Conservation (phyloP, 2,888 invertebrate genomes). For the Nudaria mundana region DNA sequence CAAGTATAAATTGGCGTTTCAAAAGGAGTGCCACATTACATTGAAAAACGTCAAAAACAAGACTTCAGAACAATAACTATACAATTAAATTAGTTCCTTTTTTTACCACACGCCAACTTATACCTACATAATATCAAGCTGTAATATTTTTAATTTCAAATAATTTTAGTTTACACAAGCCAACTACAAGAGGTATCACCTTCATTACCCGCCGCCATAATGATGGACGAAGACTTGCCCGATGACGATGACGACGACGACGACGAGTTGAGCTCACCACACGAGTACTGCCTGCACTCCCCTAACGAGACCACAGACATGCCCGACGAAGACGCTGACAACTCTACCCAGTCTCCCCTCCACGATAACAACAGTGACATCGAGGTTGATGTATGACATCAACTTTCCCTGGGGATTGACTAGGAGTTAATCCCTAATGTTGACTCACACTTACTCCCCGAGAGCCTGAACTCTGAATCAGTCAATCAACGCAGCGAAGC, state of each 20-base stretch:
- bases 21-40: too few species aligned
- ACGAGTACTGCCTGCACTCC: conserved; percentile 50
- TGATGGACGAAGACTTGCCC: conserved; percentile 72
- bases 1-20: too few species aligned
- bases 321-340: conserved; percentile 26
- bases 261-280: conserved; percentile 64
- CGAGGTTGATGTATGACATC: conserved; percentile 75
- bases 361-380: conserved; percentile 64
- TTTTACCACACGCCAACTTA: too few species aligned
- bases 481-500: conserved; percentile 33
- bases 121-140: too few species aligned
- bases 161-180: conserved; percentile 65
- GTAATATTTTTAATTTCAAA: too few species aligned
- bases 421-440: conserved; percentile 37
- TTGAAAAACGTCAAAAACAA: too few species aligned
- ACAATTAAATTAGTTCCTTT: too few species aligned
- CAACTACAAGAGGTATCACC: conserved; percentile 73
- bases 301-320: conserved; percentile 12
- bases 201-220: conserved; percentile 75
- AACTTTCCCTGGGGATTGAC: conserved; percentile 48
- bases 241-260: conserved; percentile 61
- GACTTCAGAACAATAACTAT: too few species aligned
- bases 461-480: conserved; percentile 19
- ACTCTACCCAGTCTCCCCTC: conserved; percentile 54
- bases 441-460: conserved; percentile 26